Percentiles rank a stretch among this genome's conserved stretches.
These are phyloP conservation scores for Caenorhabditis virilis DNA, from an alignment of 2,888 invertebrate genomes.

Conservation along the genomic window DNA sequence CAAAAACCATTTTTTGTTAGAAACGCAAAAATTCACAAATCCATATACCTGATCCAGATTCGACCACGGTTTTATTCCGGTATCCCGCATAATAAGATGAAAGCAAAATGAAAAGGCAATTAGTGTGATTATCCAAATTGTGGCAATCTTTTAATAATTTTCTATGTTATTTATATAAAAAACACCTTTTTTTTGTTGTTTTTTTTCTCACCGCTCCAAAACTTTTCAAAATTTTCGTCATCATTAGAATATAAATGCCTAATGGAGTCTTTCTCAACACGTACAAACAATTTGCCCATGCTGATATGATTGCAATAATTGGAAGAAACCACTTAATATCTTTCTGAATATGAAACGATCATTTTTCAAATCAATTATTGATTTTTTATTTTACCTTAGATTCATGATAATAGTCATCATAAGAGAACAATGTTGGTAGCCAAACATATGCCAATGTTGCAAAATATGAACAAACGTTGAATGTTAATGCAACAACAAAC, in stretches of 20 bases:
- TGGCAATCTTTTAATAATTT: conserved; percentile 61
- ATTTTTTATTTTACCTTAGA: conserved; percentile 41
- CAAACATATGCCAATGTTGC: conserved; percentile 62
- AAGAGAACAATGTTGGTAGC: conserved; percentile 59
- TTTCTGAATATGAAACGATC: conserved; percentile 26
- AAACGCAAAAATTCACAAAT: too few relatives aligned
- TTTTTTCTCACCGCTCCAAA: conserved; percentile 54
- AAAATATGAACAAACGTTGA: conserved; percentile 59
- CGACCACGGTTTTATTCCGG: conserved; percentile 64
- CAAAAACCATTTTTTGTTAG: too few relatives aligned
- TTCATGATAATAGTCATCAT: conserved; percentile 62
- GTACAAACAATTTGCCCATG: conserved; percentile 62
- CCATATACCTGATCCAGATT: conserved; percentile 38
- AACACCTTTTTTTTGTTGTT: too few relatives aligned
- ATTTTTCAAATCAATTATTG: background rate
- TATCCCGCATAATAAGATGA: conserved; percentile 64
- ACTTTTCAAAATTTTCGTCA: conserved; percentile 60
- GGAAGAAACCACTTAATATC: conserved; percentile 62
- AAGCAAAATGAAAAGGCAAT: conserved; percentile 66
- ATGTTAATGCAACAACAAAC: conserved; percentile 59
- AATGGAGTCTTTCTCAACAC: conserved; percentile 59
- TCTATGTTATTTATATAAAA: too few relatives aligned
- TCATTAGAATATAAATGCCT: conserved; percentile 67
- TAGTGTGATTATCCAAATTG: conserved; percentile 67
- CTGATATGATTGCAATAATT: conserved; percentile 64